Evolutionary conservation across 1,140 invertebrate species (phyloP).

Genomic region (Drosophila bipectinata): DNA sequence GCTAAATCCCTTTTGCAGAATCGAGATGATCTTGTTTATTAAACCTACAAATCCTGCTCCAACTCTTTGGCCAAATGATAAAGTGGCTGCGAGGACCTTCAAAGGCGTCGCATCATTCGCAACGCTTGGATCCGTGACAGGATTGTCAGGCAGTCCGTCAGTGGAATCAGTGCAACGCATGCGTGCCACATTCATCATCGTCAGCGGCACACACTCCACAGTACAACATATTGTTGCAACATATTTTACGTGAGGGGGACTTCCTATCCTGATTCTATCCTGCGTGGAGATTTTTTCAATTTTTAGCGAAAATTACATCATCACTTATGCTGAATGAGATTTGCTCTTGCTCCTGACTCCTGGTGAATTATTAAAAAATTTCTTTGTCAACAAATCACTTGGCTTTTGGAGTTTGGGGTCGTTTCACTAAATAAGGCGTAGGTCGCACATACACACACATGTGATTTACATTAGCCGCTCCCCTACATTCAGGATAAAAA

Average conservation of each 20-base stretch:
- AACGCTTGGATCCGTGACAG: slow-evolving; percentile 34
- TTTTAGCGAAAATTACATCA: slow-evolving; percentile 81
- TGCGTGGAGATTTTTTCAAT: slow-evolving; percentile 76
- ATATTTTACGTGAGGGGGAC: slow-evolving; percentile 67
- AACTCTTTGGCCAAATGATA: slow-evolving; percentile 17
- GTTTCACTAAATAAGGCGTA: slow-evolving; percentile 74
- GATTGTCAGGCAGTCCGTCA: slow-evolving; percentile 54
- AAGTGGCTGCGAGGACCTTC: slow-evolving; percentile 26
- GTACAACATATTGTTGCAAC: slow-evolving; percentile 76
- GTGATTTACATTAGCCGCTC: slow-evolving; percentile 73
- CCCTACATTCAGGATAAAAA: background rate
- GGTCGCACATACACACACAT: slow-evolving; percentile 33
- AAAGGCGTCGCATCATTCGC: slow-evolving; percentile 27
- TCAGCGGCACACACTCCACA: slow-evolving; percentile 53
- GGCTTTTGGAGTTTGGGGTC: slow-evolving; percentile 32
- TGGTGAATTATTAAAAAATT: slow-evolving; percentile 81
- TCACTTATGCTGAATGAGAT: slow-evolving; percentile 79
- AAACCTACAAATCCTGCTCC: background rate
- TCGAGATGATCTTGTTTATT: background rate
- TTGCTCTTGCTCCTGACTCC: slow-evolving; percentile 37
- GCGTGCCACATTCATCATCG: slow-evolving; percentile 80
- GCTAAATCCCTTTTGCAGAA: too few relatives aligned
- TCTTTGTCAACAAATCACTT: slow-evolving; percentile 82
- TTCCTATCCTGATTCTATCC: slow-evolving; percentile 2
- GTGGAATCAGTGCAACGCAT: slow-evolving; percentile 76